These are phyloP conservation scores for Abscondita cerata DNA, from an alignment of 2,888 invertebrate genomes.

Conservation along the genomic window DNA sequence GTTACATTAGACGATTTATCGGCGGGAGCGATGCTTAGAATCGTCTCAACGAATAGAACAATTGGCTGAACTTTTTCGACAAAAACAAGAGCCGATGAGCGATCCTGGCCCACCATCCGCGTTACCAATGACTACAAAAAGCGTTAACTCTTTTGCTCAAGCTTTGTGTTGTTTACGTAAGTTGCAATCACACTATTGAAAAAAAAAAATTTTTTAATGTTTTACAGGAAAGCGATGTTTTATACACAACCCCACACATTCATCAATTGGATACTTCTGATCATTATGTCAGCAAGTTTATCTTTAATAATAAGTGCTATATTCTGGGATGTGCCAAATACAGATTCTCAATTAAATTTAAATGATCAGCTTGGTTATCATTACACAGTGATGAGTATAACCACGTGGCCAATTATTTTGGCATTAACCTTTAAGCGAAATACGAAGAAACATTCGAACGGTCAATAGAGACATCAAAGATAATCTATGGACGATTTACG, in stretches of 20 bases:
- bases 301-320: slow-evolving; percentile 86
- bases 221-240: slow-evolving; percentile 67
- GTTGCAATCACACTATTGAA: slow-evolving; percentile 39
- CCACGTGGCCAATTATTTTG: slow-evolving; percentile 79
- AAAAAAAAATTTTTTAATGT: slow-evolving; percentile 12
- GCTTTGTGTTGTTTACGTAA: slow-evolving; percentile 71
- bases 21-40: slow-evolving; percentile 92
- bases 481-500: slow-evolving; percentile 77
- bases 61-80: slow-evolving; percentile 81
- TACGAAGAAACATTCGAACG: slow-evolving; percentile 65
- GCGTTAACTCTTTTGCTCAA: slow-evolving; percentile 73
- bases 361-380: slow-evolving; percentile 88
- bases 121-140: slow-evolving; percentile 69
- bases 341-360: slow-evolving; percentile 74
- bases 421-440: slow-evolving; percentile 66
- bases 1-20: slow-evolving; percentile 93
- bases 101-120: slow-evolving; percentile 83
- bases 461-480: slow-evolving; percentile 83
- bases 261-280: slow-evolving; percentile 77
- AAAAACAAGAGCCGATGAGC: slow-evolving; percentile 68
- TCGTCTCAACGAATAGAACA: slow-evolving; percentile 93
- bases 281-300: slow-evolving; percentile 80
- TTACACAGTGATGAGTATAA: slow-evolving; percentile 79
- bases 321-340: slow-evolving; percentile 86
- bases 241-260: slow-evolving; percentile 88